Conservation (phyloP, 2,113 vertebrate genomes). For the Oncorhynchus mykiss region DNA sequence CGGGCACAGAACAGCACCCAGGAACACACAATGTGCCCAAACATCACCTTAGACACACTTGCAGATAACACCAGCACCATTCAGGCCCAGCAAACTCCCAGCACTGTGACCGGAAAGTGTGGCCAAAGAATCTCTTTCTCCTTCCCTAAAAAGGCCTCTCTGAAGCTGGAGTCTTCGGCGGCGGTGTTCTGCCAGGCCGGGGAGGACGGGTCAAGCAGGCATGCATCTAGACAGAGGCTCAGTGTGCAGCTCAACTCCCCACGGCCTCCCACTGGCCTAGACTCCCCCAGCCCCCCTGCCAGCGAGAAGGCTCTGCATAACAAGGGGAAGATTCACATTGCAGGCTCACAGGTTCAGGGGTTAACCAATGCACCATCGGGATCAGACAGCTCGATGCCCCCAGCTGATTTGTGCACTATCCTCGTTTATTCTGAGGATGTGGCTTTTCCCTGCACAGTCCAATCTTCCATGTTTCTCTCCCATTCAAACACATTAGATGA, state of each 20-base stretch:
- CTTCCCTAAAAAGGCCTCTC: conserved; percentile 78
- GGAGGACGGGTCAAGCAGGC: conserved; percentile 66
- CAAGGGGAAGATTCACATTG: conserved; percentile 38
- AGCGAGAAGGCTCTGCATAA: not conserved
- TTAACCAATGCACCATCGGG: no score
- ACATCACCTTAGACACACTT: not conserved
- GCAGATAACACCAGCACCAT: not conserved
- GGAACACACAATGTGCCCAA: not conserved
- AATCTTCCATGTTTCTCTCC: no score
- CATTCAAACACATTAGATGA: no score
- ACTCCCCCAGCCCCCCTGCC: conserved; percentile 27
- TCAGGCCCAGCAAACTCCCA: conserved; percentile 18
- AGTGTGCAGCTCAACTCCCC: conserved; percentile 65
- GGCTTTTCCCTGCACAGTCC: not conserved
- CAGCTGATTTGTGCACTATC: not conserved
- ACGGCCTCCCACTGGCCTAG: conserved; percentile 31
- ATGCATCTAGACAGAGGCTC: conserved; percentile 66
- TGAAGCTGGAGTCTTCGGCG: conserved; percentile 81
- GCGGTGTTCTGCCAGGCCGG: conserved; percentile 79
- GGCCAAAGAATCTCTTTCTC: conserved; percentile 80
- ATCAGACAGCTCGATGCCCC: not conserved
- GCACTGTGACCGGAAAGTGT: no score
- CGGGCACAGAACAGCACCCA: not conserved
- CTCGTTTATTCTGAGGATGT: conserved; percentile 4
- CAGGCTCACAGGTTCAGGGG: no score